These are phyloP conservation scores for Stichopus horrens DNA, from an alignment of 53 echinoderm and acorn worm species.

Conservation along the genomic window DNA sequence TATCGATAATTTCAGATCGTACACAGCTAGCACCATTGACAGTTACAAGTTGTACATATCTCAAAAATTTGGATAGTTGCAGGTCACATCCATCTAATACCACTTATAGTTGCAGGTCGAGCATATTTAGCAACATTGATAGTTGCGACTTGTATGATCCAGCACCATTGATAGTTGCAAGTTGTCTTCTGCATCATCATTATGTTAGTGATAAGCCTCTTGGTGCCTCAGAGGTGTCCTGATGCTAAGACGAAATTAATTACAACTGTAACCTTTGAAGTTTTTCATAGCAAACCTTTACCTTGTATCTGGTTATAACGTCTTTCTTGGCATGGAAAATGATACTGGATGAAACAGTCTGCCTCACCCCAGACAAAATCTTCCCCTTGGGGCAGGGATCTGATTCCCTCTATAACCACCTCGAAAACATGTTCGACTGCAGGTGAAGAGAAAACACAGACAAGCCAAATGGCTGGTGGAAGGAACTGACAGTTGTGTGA, in stretches of 20 bases:
- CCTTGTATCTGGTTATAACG: slow-evolving; percentile 38
- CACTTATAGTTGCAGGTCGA: no score
- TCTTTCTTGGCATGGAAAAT: slow-evolving; percentile 82
- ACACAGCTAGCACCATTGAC: no score
- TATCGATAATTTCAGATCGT: no score
- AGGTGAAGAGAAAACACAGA: background rate
- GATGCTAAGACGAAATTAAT: background rate
- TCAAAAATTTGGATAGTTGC: no score
- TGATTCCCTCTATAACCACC: slow-evolving; percentile 87
- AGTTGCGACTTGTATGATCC: background rate
- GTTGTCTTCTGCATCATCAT: background rate
- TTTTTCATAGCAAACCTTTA: background rate
- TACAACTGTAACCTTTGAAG: background rate
- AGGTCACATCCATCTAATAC: no score
- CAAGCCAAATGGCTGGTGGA: background rate
- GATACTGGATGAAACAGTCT: slow-evolving; percentile 95
- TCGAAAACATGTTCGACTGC: slow-evolving; percentile 94
- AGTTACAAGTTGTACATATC: no score
- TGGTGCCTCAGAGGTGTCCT: no score
- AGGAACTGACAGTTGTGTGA: background rate
- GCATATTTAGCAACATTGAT: background rate
- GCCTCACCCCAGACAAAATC: slow-evolving; percentile 97
- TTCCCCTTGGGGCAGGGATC: slow-evolving; percentile 85
- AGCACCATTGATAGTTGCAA: background rate
- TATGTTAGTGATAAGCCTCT: no score